A percentile compares a stretch with the other conserved stretches of the same genome.
phyloP scores from a whole-genome alignment of 2,113 vertebrate species.

The Tupaia tana region DNA sequence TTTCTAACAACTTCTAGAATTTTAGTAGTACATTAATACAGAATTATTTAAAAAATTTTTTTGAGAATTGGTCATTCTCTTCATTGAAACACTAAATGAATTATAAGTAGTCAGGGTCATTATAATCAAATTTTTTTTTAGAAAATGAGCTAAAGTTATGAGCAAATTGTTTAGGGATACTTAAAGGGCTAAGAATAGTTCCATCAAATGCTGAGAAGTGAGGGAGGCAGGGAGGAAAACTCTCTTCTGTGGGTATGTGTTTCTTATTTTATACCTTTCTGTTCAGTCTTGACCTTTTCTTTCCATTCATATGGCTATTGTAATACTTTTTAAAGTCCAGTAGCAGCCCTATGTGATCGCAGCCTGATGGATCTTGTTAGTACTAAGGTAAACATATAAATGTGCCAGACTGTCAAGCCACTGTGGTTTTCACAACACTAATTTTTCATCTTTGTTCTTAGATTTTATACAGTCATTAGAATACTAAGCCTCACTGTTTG shows the following conservation, averaged over 20 bases:
- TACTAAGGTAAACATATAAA: neutral
- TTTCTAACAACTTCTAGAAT: neutral
- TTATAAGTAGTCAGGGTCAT: constrained; percentile 7
- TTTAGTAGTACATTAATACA: neutral
- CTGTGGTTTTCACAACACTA: neutral
- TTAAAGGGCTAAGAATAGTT: neutral
- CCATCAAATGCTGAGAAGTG: neutral
- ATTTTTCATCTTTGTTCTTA: neutral
- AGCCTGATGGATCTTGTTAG: neutral
- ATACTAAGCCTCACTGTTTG: neutral
- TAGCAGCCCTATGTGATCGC: neutral
- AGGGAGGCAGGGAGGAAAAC: neutral
- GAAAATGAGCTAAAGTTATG: neutral
- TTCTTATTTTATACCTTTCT: neutral
- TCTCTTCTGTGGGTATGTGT: neutral
- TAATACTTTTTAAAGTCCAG: neutral
- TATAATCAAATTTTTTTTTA: constrained; percentile 41
- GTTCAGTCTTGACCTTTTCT: neutral
- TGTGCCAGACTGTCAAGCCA: neutral
- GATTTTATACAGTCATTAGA: neutral
- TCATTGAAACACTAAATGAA: neutral
- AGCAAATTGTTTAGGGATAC: neutral
- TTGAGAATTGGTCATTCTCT: neutral
- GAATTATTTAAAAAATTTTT: neutral
- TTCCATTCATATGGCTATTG: neutral